Base-by-base conservation (phyloP, 1,140 invertebrate species). In the Drosophila bifasciata region DNA sequence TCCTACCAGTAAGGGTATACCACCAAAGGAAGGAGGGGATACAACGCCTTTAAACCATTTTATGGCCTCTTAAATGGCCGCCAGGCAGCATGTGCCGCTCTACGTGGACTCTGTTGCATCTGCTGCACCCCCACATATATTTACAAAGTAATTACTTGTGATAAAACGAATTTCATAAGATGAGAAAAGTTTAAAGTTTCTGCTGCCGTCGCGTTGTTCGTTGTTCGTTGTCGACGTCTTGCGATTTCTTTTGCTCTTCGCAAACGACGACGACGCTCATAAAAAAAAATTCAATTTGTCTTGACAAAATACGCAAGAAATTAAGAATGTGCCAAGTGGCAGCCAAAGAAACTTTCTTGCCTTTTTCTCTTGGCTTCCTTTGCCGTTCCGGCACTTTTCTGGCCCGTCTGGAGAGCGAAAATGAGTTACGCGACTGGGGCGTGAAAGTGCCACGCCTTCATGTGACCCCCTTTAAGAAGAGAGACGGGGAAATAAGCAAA, bases 121-220 rank as follows among this genome's bases (percentile, higher is more conserved):
- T 46, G 64, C 68, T 81, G 69, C 45, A 7, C 50, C 58, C 61
- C 57, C 69, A n/a, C 73, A 76, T 72, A 76, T 88, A 88, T 88
- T 88, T 88, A 89, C 83, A 83, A 88, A 88, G 84, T 89, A 88
- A 88, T 88, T 88, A 88, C 83, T 89, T 88, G 83, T 79, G 84
- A 88, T 88, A 88, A 88, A 89, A 89, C 76, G 75, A 83, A 79
- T 83, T 88, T 88, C 84, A 79, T 75, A 79, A 89, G 83, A 88
- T 88, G 83, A 89, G 83, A 88, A 89, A 88, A 89, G 83, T 88
- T 88, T 88, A 88, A 83, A 89, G 79, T 88, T 84, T 88, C 25
- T 66, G 49, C 62, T 55, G 58, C 15, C 53, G 45, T 17, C 21
- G 52, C 50, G 66, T 49, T 52, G 49, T 40, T 41, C n/a, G n/a